Evolutionary conservation across 1,140 invertebrate genomes (phyloP).

Genomic region (Charaxes varanes): DNA sequence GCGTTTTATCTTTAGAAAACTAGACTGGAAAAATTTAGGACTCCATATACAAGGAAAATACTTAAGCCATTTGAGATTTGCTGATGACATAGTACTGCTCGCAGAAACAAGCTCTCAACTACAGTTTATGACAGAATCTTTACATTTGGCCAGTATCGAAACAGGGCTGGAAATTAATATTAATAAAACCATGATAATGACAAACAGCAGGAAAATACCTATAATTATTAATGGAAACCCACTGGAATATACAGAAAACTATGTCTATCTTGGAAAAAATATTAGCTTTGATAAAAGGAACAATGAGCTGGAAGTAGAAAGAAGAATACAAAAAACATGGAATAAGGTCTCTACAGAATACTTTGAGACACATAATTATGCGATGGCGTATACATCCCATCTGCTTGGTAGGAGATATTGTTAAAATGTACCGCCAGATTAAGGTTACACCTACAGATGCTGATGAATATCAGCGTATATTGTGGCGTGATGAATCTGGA

Average conservation of each 20-base stretch:
- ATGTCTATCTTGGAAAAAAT: slow-evolving; percentile 12
- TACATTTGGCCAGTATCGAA: slow-evolving; percentile 9
- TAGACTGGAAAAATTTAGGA: too few species aligned
- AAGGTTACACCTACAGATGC: slow-evolving; percentile 27
- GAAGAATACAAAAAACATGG: too few species aligned
- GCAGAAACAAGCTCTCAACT: slow-evolving; percentile 13
- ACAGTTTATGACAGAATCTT: slow-evolving; percentile 14
- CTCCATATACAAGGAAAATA: too few species aligned
- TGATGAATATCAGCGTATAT: slow-evolving; percentile 35
- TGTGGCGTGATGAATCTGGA: slow-evolving; percentile 25
- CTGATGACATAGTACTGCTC: slow-evolving; percentile 14
- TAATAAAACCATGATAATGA: slow-evolving; percentile 13
- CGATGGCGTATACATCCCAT: too few species aligned
- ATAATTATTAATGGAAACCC: slow-evolving; percentile 12
- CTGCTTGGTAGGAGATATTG: slow-evolving; percentile 44
- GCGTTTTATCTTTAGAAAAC: too few species aligned
- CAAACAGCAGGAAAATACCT: slow-evolving; percentile 10
- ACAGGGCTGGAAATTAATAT: slow-evolving; percentile 12
- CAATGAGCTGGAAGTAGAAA: too few species aligned
- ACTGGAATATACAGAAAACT: slow-evolving; percentile 10
- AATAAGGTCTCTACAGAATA: too few species aligned
- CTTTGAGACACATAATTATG: too few species aligned
- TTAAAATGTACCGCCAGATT: slow-evolving; percentile 54
- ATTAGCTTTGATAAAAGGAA: slow-evolving; percentile 13
- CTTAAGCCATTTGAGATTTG: too few species aligned